Base-by-base conservation (phyloP, 2,888 invertebrate genomes). In the Diploptera punctata region DNA sequence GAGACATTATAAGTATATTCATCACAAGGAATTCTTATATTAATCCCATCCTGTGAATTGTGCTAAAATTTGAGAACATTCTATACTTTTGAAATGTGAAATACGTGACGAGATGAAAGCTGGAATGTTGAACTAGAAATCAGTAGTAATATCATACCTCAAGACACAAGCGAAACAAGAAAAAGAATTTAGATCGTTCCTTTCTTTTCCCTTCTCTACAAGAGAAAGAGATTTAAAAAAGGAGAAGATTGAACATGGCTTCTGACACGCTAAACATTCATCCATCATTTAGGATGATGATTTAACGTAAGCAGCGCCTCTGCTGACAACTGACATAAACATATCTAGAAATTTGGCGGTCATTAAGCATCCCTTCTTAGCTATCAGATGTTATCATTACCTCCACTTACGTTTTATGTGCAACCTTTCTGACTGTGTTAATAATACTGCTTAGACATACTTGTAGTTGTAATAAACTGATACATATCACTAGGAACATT, bases 281-380 rank as follows among this genome's bases (percentile, higher is more conserved):
- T 65, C 38, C 65, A 65, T 65, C 65, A 65, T 16, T 3, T 2
- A 26, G 65, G 10, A 65, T 31, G 38, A 24, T 65, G 38, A 65
- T 57, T 19, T 52, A 24, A 24, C 52, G 19, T 52, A 57, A 16
- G 1, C 29, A 29, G 31, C 57, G 57, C 57, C 26, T 16, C 16
- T 29, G 26, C 21, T 52, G 52, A 33, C n/a, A 52, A 21, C 57
- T 57, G 57, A 26, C 57, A n/a, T 24, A 57, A 31, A 57, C 31
- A 19, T 26, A 57, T 13, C 31, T 26, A 29, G 57, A n/a, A 57
- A 57, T 57, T 24, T 57, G 57, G 57, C 57, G 29, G 57, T n/a
- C 57, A 57, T 57, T 57, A 57, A 57, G 24, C n/a, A 57, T 29
- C 16, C 57, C 24, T 10, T 52, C n/a, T n/a, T 19, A 7, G 18